Conservation (phyloP, 2,888 invertebrate species). For the Lysandra coridon region DNA sequence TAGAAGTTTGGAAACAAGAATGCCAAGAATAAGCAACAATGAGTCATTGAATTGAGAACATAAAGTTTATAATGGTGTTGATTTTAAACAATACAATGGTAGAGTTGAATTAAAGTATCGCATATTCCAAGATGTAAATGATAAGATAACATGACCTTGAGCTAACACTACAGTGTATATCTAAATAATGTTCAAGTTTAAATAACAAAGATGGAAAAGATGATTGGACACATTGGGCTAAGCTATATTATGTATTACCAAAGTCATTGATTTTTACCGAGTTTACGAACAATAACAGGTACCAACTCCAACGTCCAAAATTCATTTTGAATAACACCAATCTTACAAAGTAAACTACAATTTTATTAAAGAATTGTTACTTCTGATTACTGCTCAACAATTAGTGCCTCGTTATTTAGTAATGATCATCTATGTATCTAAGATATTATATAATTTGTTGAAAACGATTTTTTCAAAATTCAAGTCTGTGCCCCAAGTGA, state of each 20-base stretch:
- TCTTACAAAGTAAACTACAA: neutral
- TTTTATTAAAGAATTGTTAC: no score
- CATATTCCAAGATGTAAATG: neutral
- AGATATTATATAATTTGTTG: neutral
- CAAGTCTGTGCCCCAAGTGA: neutral
- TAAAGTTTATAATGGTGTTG: neutral
- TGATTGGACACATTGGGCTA: neutral
- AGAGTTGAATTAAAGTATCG: constrained; percentile 11
- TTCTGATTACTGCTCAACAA: neutral
- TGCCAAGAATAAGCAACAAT: neutral
- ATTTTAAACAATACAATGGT: neutral
- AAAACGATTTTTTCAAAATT: neutral
- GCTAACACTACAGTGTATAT: constrained; percentile 15
- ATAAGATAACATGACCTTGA: constrained; percentile 23
- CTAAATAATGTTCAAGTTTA: constrained; percentile 42
- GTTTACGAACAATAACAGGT: neutral
- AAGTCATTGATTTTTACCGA: neutral
- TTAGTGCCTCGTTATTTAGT: no score
- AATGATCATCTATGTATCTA: no score
- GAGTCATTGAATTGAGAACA: constrained; percentile 4
- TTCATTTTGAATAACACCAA: neutral
- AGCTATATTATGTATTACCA: neutral
- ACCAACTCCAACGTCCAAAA: neutral
- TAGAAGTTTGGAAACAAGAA: neutral
- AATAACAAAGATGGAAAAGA: neutral